phyloP scores from a whole-genome alignment of 2,113 vertebrate genomes.

The Peromyscus californicus region DNA sequence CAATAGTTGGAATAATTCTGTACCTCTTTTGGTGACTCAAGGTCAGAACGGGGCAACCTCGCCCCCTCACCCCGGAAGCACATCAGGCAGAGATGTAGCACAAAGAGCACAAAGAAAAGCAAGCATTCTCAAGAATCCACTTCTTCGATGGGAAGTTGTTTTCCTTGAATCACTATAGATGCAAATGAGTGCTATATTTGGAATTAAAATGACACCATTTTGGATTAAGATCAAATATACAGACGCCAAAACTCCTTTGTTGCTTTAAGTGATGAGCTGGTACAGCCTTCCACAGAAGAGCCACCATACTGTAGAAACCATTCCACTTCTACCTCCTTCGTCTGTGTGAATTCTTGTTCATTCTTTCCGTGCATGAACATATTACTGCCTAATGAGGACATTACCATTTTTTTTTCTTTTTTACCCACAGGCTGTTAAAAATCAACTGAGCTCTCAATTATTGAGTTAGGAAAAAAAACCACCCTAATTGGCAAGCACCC shows the following conservation, averaged over 20 bases:
- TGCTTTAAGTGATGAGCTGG: not conserved
- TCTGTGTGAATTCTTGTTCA: conserved; percentile 21
- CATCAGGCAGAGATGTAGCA: not conserved
- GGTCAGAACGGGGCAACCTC: not conserved
- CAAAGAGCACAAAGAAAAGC: not conserved
- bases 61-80: not conserved
- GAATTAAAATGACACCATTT: conserved; percentile 61
- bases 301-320: not conserved
- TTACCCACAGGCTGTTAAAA: conserved; percentile 71
- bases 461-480: conserved; percentile 73
- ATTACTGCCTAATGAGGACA: conserved; percentile 67
- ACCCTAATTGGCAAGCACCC: conserved; percentile 68
- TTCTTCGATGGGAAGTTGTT: not conserved
- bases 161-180: not conserved
- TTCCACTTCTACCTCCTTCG: conserved; percentile 30
- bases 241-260: not conserved
- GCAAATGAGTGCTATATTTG: conserved; percentile 44
- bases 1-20: not conserved
- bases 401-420: conserved; percentile 70
- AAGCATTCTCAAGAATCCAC: not conserved
- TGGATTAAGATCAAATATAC: conserved; percentile 32
- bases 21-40: not conserved
- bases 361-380: conserved; percentile 27
- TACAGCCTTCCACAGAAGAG: not conserved
- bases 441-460: conserved; percentile 73